Conservation (phyloP, 2,888 invertebrate species). For the Trichopoda pennipes region DNA sequence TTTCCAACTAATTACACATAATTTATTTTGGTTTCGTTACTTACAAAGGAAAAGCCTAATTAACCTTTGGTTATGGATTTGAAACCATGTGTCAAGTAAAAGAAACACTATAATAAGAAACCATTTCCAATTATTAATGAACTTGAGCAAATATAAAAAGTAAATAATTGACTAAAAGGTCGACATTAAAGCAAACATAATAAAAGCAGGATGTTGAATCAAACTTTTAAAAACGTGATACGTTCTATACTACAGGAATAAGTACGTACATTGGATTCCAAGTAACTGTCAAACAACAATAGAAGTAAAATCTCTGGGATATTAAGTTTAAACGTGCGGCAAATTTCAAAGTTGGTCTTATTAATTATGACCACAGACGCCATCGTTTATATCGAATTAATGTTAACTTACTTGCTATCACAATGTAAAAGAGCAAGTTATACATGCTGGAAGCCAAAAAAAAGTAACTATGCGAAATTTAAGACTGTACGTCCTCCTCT, state of each 20-base stretch:
- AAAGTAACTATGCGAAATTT: too few relatives aligned
- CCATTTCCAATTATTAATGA: constrained; percentile 3
- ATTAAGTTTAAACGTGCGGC: not conserved
- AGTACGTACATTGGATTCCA: not conserved
- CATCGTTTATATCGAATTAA: not conserved
- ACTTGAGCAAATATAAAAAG: not conserved
- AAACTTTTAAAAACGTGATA: constrained; percentile 1
- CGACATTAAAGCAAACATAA: not conserved
- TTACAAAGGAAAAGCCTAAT: constrained; percentile 15
- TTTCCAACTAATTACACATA: constrained; percentile 16
- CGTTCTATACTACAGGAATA: not conserved
- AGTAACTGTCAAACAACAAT: not conserved
- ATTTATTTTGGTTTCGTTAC: not conserved
- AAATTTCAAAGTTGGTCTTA: not conserved
- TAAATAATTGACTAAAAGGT: constrained; percentile 26
- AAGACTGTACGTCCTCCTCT: too few relatives aligned
- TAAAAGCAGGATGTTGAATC: constrained; percentile 22
- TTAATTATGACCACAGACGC: not conserved
- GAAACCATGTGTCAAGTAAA: not conserved
- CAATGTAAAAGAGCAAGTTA: not conserved
- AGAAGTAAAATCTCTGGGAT: too few relatives aligned
- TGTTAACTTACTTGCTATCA: not conserved
- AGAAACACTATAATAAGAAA: constrained; percentile 11
- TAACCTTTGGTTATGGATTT: constrained; percentile 26
- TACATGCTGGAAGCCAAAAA: not conserved